Base-by-base conservation (phyloP, 1,140 invertebrate species). In the Aphelenchoides besseyi region DNA sequence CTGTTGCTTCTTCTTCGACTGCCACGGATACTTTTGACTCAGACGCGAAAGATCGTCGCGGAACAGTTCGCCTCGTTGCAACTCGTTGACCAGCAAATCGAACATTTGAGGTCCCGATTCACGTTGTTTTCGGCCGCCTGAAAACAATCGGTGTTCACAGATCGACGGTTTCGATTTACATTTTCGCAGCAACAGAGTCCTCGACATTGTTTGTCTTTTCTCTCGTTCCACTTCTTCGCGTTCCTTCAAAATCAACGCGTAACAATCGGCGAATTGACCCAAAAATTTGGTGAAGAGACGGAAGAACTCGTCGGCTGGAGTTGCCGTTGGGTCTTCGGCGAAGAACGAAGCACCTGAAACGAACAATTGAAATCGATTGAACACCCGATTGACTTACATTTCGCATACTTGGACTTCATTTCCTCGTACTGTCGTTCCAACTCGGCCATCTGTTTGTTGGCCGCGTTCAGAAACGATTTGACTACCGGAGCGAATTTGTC, bases 231-330 rank as follows among this genome's bases (percentile, higher is more conserved):
- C 92, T 68, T 87, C 86, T 82, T 98, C 95, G 76, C 96, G 92
- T 85, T 95, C 92, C 74, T 92, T 90, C 55, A 91, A 89, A 59
- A 90, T 89, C 18, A 89, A 88, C 83, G 91, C 89, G 74, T 90
- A 88, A 0, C 94, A 94, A 85, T 97, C 95, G 16, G 87, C 86
- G 73, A 97, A 90, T 3, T 91, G 89, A 61, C 89, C 89, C 1
- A 98, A 85, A 86, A 98, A 97, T 2, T 90, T 88, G 85, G 96
- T 93, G 75, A 98, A 91, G 28, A 93, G 92, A 5, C 92, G 92
- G 86, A 97, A 97, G 87, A 98, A 94, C 83, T 96, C 94, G 78
- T 97, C 94, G 0, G 95, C 94, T 78, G 94, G 92, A 26, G 91
- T 88, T 12, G 89, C 90, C 1, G 90, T 89, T 0, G 91, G 89